Conservation (phyloP, 37 sponge, comb jelly and placozoan genomes). For the Aplysina aerophoba region DNA sequence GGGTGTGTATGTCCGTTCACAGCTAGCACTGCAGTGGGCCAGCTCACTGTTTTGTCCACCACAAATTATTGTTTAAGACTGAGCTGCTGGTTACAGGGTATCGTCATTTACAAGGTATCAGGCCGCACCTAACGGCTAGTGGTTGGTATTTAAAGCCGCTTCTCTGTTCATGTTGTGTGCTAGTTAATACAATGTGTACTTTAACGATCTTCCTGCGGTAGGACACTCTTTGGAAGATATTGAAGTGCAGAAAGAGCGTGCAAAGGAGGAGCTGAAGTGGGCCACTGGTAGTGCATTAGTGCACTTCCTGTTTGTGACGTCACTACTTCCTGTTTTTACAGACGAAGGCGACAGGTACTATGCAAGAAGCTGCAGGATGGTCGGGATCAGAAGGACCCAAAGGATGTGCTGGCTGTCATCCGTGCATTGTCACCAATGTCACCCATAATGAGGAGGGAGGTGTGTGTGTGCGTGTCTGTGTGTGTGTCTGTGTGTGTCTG, state of each 20-base stretch:
- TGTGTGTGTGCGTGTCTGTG: neutral
- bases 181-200: neutral
- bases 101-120: neutral
- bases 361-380: conserved; percentile 14
- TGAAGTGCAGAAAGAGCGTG: conserved; percentile 22
- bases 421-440: conserved; percentile 23
- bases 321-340: neutral
- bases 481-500: neutral
- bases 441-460: conserved; percentile 32
- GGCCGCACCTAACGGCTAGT: neutral
- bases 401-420: conserved; percentile 31
- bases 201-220: neutral
- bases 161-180: neutral
- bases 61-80: neutral
- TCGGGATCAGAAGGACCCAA: conserved; percentile 3
- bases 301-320: neutral
- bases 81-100: neutral
- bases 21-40: too few species aligned
- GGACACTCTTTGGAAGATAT: conserved; percentile 32
- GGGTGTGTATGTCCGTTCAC: too few species aligned
- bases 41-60: too few species aligned
- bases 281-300: neutral
- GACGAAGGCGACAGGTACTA: neutral
- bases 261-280: conserved; percentile 30
- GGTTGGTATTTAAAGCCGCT: too few species aligned